phyloP scores from a whole-genome alignment of 2,797 vertebrate genomes.

The Gymnoscopelus microlampas region DNA sequence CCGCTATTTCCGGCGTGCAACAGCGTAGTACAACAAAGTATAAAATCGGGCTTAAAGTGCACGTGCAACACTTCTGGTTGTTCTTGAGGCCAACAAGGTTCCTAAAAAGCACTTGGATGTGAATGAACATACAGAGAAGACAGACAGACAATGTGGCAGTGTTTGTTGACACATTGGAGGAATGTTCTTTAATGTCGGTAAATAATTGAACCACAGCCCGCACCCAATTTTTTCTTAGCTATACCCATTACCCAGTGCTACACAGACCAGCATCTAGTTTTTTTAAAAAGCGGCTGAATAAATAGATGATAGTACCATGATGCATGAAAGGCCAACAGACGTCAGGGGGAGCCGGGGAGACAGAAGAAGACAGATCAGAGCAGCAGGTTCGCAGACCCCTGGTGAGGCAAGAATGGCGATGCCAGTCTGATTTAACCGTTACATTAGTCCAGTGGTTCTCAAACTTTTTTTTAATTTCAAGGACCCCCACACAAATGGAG shows the following conservation, averaged over 20 bases:
- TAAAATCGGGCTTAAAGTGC: slow-evolving; percentile 74
- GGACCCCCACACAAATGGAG: no score
- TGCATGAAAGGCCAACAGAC: slow-evolving; percentile 76
- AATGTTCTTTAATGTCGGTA: slow-evolving; percentile 83
- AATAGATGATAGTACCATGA: slow-evolving; percentile 79
- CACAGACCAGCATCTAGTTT: slow-evolving; percentile 63
- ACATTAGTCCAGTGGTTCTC: no score
- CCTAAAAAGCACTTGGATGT: slow-evolving; percentile 70
- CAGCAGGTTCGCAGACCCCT: slow-evolving; percentile 70
- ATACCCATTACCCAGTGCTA: slow-evolving; percentile 70
- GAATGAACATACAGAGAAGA: slow-evolving; percentile 36
- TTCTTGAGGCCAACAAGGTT: slow-evolving; percentile 76
- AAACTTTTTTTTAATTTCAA: no score
- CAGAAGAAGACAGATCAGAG: slow-evolving; percentile 70
- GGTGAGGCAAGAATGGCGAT: slow-evolving; percentile 71
- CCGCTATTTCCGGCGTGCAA: background rate
- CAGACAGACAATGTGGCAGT: slow-evolving; percentile 66
- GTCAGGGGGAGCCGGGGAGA: slow-evolving; percentile 57
- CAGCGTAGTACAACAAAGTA: slow-evolving; percentile 45
- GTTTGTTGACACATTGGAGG: slow-evolving; percentile 73
- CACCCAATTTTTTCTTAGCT: slow-evolving; percentile 23
- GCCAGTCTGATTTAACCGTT: slow-evolving; percentile 45
- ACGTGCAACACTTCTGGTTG: slow-evolving; percentile 78
- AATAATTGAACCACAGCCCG: slow-evolving; percentile 73
- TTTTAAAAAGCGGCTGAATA: slow-evolving; percentile 71